These are phyloP conservation scores for Leptinotarsa rubiginosa DNA, from an alignment of 2,888 invertebrate species.

Conservation along the genomic window DNA sequence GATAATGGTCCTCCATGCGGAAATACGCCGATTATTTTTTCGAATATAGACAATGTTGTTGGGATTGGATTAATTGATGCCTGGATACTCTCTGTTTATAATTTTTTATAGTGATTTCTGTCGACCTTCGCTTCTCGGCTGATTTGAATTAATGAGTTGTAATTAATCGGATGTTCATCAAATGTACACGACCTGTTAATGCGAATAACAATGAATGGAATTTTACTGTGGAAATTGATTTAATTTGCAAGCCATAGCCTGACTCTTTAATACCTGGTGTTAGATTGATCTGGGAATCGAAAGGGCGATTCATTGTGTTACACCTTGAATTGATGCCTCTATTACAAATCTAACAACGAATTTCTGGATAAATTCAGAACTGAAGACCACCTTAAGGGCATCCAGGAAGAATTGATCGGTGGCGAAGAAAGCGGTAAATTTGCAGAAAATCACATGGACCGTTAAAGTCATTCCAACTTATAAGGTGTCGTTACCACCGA, in stretches of 20 bases:
- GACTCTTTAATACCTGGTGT: no score
- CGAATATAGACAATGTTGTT: conserved; percentile 21
- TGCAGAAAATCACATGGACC: no score
- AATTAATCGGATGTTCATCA: conserved; percentile 3
- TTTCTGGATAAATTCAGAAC: no score
- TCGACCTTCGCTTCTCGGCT: conserved; percentile 12
- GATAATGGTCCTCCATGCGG: conserved; percentile 11
- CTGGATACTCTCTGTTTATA: conserved; percentile 1
- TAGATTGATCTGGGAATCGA: no score
- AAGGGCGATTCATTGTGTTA: no score
- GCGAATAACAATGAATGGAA: conserved; percentile 9
- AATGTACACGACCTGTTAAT: background rate
- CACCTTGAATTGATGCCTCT: no score
- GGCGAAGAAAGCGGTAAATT: no score
- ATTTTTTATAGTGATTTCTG: conserved; percentile 6
- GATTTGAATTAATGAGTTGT: conserved; percentile 7
- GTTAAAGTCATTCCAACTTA: no score
- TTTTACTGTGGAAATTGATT: background rate
- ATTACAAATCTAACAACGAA: no score
- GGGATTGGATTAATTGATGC: conserved; percentile 18
- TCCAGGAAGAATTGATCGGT: no score
- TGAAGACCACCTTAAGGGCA: no score
- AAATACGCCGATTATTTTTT: conserved; percentile 16
- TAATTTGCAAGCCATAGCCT: background rate
- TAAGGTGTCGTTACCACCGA: no score